phyloP scores from a whole-genome alignment of 30 jellyfish, hydroid and myxozoan species.

The Aurelia aurita complex sp. Pacific region DNA sequence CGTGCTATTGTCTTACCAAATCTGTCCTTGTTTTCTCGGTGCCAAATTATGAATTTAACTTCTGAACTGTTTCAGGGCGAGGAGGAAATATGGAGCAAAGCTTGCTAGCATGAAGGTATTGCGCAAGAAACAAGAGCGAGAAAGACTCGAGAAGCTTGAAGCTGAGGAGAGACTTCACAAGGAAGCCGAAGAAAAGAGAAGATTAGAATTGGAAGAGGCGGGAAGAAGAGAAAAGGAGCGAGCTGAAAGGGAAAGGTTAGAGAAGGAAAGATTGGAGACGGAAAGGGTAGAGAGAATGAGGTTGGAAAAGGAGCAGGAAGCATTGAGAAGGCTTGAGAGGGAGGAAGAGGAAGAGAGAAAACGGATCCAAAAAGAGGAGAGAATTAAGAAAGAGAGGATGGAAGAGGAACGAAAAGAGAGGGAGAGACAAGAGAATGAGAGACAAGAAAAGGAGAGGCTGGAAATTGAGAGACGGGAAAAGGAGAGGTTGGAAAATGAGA shows the following conservation, averaged over 20 bases:
- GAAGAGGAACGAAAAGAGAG: slow-evolving; percentile 33
- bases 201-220: neutral
- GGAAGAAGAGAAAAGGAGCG: slow-evolving; percentile 18
- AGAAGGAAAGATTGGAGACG: neutral
- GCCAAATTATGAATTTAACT: no score
- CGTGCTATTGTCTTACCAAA: no score
- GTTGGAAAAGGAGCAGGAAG: slow-evolving; percentile 16
- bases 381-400: slow-evolving; percentile 14
- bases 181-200: neutral
- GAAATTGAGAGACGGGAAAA: slow-evolving; percentile 2
- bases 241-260: neutral
- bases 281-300: slow-evolving; percentile 30
- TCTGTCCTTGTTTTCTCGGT: no score
- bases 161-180: neutral
- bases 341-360: slow-evolving; percentile 30
- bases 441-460: slow-evolving; percentile 9
- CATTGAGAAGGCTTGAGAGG: neutral
- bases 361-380: slow-evolving; percentile 3
- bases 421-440: slow-evolving; percentile 12
- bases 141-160: slow-evolving; percentile 25
- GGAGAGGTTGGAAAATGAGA: slow-evolving; percentile 15
- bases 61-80: slow-evolving; percentile 12
- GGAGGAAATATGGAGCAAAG: slow-evolving; percentile 21
- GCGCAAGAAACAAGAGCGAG: slow-evolving; percentile 25
- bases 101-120: slow-evolving; percentile 8